These are phyloP conservation scores for Falco concolor DNA, from an alignment of 2,797 vertebrate genomes.

Conservation along the genomic window DNA sequence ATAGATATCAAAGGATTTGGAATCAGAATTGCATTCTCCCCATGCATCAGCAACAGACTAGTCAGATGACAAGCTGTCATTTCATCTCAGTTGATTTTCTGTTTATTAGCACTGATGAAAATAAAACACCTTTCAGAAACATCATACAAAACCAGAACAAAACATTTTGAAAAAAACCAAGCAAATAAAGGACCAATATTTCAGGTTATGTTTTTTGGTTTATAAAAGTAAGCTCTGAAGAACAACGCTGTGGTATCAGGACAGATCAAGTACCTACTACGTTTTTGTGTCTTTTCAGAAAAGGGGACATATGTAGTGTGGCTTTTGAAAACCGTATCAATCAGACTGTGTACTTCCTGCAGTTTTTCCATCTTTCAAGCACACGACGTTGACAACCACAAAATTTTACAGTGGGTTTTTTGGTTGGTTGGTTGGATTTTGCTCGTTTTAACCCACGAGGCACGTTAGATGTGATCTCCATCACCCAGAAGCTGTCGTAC, in stretches of 20 bases:
- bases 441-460: not conserved
- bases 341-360: not conserved
- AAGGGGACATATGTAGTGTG: not conserved
- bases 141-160: not conserved
- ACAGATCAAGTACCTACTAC: not conserved
- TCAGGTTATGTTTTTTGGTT: constrained; percentile 27
- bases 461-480: not conserved
- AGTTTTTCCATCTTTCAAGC: not conserved
- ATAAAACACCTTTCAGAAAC: not conserved
- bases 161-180: not conserved
- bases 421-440: not conserved
- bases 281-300: not conserved
- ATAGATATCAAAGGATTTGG: not conserved
- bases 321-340: not conserved
- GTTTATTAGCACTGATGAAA: not conserved
- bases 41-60: not conserved
- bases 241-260: not conserved
- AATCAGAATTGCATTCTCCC: not conserved
- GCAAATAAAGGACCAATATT: not conserved
- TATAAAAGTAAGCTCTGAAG: constrained; percentile 8
- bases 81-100: not conserved
- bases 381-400: not conserved
- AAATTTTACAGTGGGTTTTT: not conserved
- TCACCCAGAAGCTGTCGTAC: not conserved
- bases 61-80: not conserved